A percentile compares a stretch with the other conserved stretches of the same genome.
phyloP scores from a whole-genome alignment of 2,797 vertebrate species.

The Anguilla obscura region DNA sequence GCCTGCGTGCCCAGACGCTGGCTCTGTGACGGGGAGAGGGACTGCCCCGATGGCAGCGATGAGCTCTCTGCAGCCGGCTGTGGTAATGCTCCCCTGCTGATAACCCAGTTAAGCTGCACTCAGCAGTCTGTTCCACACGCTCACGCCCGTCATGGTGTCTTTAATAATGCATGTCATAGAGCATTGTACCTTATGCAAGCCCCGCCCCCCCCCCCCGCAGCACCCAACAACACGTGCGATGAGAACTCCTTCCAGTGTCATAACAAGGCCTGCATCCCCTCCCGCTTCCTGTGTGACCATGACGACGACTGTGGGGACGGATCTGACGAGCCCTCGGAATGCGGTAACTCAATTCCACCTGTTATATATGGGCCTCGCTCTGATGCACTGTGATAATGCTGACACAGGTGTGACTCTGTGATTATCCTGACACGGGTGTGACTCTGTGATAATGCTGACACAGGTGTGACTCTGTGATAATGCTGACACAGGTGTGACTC shows the following conservation, averaged over 20 bases:
- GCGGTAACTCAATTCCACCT: slow-evolving; percentile 75
- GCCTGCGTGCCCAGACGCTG: slow-evolving; percentile 86
- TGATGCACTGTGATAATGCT: neutral
- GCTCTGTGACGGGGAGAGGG: slow-evolving; percentile 93
- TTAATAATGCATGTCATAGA: neutral
- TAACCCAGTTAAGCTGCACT: neutral
- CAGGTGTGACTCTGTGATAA: neutral
- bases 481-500: no score
- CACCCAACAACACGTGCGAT: slow-evolving; percentile 89
- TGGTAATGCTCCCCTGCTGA: slow-evolving; percentile 66
- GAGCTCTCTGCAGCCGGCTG: slow-evolving; percentile 91
- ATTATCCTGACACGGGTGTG: neutral
- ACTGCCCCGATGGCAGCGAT: slow-evolving; percentile 90
- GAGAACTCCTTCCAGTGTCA: slow-evolving; percentile 88
- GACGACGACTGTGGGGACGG: slow-evolving; percentile 94
- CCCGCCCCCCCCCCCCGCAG: slow-evolving; percentile 63
- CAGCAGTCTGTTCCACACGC: neutral
- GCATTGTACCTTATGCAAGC: neutral
- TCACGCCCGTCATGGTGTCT: neutral
- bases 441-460: neutral
- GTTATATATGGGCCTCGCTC: neutral
- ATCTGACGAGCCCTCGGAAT: slow-evolving; percentile 90
- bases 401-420: slow-evolving; percentile 4
- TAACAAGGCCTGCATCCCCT: slow-evolving; percentile 89
- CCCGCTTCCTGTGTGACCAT: slow-evolving; percentile 91